Conservation (phyloP, 2,113 vertebrate genomes). For the Dolichotis patagonum region DNA sequence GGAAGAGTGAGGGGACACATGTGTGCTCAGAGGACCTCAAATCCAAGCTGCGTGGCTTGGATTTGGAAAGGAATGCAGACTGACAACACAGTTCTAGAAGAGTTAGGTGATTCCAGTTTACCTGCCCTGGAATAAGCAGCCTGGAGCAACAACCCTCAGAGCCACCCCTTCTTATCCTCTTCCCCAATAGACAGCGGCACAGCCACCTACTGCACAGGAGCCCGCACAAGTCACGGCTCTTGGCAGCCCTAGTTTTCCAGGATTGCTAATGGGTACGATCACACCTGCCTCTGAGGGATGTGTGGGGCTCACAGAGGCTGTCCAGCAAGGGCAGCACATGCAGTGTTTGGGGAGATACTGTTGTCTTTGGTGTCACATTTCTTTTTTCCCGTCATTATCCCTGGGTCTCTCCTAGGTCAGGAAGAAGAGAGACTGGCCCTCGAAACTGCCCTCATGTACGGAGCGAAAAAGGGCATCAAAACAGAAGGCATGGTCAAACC, state of each 20-base stretch:
- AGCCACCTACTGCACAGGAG: accelerated
- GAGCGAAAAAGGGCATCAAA: conserved; percentile 86
- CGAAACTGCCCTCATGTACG: conserved; percentile 93
- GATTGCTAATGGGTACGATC: accelerated
- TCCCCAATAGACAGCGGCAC: too few species aligned
- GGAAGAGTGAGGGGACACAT: neutral
- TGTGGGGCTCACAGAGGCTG: too few species aligned
- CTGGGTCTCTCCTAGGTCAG: conserved; percentile 87
- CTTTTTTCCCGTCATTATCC: conserved; percentile 48
- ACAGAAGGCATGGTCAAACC: conserved; percentile 79
- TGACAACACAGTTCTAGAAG: neutral
- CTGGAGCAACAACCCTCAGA: neutral
- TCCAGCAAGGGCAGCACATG: accelerated
- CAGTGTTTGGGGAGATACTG: too few species aligned
- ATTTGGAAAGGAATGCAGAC: neutral
- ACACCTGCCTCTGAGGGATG: neutral
- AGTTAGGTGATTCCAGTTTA: neutral
- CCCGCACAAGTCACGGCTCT: neutral
- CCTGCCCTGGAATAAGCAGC: neutral
- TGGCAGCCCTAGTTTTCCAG: neutral
- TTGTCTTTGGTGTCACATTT: neutral
- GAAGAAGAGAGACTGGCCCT: conserved; percentile 92
- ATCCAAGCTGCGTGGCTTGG: neutral
- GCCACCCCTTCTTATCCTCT: neutral
- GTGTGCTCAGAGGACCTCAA: neutral